Evolutionary conservation across 2,113 vertebrate genomes (phyloP), one percentile per base, ranked within the genome.

Genomic region (Dermatemys mawii): DNA sequence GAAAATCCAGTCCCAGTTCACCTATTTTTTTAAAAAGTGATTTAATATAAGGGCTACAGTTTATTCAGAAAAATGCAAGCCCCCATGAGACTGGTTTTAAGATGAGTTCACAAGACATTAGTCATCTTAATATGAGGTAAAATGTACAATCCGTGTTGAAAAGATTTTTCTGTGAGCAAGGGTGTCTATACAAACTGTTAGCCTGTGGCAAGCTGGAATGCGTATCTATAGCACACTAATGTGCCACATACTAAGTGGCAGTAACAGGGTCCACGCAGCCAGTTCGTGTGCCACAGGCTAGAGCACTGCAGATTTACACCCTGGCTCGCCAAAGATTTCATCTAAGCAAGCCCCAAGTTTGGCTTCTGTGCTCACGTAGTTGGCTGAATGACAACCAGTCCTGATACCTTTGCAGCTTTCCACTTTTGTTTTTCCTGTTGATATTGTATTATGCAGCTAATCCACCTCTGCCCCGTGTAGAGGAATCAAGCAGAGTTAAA

Each of bases 401-500:
- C 8, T 12, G 2, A 35, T 13, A 41, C 49, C 83, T 54, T 46
- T 38, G 14, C 13, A 88, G 84, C 46, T 86, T 86, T 32, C 3
- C 27, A 21, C 6, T 92, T 93, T 54, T 86, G 17, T 49, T 70
- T 75, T 70, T 78, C 41, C 16, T 85, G 22, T 44, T 82, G 13
- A 70, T 79, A 48, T 24, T 49, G 38, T 49, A 55, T 73, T 80
- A 48, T 50, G 49, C 32, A 57, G 41, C 5, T 49, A 55, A 22
- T 16, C 41, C 83, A 63, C 17, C 38, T 51, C 29, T 22, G 27
- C 16, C 79, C 86, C 88, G 88, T 91, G 87, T 78, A 95, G 76
- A 90, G 67, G 88, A 95, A 96, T 90, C 89, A 93, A 83, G 90
- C 50, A 83, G 94, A 93, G 88, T 92, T 96, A 78, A 95, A 97